Conservation (phyloP, 2,797 vertebrate species). For the Chromobotia macracanthus region DNA sequence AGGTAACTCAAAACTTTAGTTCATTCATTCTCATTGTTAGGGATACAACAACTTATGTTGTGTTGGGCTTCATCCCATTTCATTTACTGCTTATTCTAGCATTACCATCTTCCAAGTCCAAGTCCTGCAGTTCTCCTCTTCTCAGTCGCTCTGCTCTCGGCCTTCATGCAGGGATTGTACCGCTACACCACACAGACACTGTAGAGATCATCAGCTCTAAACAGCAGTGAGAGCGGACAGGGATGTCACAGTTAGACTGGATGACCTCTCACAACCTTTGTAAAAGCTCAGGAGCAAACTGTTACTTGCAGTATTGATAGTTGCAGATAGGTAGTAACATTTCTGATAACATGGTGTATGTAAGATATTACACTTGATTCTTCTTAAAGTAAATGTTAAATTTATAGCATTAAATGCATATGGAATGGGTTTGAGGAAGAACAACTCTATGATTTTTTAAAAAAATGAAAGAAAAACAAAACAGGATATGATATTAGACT, state of each 20-base stretch:
- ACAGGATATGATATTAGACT: neutral
- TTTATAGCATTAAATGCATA: no score
- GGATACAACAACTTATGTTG: no score
- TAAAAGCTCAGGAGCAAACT: no score
- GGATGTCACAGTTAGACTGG: conserved; percentile 7
- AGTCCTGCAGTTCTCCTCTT: conserved; percentile 92
- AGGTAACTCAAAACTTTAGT: neutral
- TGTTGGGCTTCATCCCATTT: neutral
- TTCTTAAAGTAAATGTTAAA: no score
- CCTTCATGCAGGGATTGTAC: conserved; percentile 92
- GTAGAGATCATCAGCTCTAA: conserved; percentile 90
- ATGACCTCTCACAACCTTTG: neutral
- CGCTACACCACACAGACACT: conserved; percentile 85
- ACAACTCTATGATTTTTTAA: neutral
- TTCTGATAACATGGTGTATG: no score
- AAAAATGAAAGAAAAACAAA: neutral
- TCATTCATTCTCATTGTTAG: neutral
- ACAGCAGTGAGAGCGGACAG: neutral
- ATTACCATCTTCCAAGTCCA: conserved; percentile 86
- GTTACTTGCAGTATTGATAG: no score
- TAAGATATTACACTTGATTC: no score
- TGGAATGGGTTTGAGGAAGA: neutral
- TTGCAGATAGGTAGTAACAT: no score
- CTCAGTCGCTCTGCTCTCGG: conserved; percentile 90
- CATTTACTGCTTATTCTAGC: neutral